phyloP scores from a whole-genome alignment of 1,140 invertebrate species.

The Drosophila pachea region DNA sequence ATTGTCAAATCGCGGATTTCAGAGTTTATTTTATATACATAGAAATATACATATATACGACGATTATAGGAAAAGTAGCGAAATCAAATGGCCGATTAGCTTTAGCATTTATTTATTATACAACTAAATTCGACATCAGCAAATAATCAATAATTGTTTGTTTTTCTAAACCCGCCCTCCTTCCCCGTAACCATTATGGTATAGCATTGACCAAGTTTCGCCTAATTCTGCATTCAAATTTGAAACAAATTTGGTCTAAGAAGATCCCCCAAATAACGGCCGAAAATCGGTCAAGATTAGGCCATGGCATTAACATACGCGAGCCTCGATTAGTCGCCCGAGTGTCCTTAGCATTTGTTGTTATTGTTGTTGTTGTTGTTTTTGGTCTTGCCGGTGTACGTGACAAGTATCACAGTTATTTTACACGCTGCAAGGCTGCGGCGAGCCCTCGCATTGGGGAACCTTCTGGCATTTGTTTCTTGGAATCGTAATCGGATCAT shows the following conservation, averaged over 20 bases:
- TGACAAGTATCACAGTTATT: slow-evolving; percentile 58
- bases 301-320: slow-evolving; percentile 11
- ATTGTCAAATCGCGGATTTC: slow-evolving; percentile 39
- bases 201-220: too few relatives aligned
- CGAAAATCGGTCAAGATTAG: too few relatives aligned
- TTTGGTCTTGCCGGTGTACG: slow-evolving; percentile 30
- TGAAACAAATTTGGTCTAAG: too few relatives aligned
- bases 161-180: slow-evolving; percentile 1
- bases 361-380: slow-evolving; percentile 21
- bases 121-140: slow-evolving; percentile 6
- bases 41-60: slow-evolving; percentile 14
- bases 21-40: slow-evolving; percentile 62
- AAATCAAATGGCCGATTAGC: slow-evolving; percentile 48
- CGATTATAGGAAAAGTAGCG: slow-evolving; percentile 12
- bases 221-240: too few relatives aligned
- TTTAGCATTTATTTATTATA: slow-evolving; percentile 60
- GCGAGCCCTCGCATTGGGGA: slow-evolving; percentile 22
- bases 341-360: slow-evolving; percentile 30
- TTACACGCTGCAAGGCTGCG: slow-evolving; percentile 13
- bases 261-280: too few relatives aligned
- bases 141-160: slow-evolving; percentile 16
- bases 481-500: slow-evolving; percentile 57
- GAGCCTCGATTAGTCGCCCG: slow-evolving; percentile 19
- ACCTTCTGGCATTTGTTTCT: slow-evolving; percentile 23
- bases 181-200: too few relatives aligned